Evolutionary conservation across 2,113 vertebrate genomes (phyloP).

Genomic region (Paraplagusia blochii): DNA sequence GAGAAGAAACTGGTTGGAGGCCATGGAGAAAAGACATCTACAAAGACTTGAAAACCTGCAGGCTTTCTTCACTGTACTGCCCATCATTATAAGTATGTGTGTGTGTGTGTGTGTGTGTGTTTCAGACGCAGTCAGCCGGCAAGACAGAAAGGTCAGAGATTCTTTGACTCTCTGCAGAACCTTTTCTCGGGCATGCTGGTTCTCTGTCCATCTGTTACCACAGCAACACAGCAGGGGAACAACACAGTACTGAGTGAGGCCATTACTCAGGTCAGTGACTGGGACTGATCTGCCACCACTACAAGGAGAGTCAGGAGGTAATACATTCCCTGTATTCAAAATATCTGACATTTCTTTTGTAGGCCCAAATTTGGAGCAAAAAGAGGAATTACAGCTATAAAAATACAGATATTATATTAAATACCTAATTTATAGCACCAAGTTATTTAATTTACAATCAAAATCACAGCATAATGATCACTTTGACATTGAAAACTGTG

Average conservation of each 20-base stretch:
- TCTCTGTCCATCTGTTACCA: slow-evolving; percentile 55
- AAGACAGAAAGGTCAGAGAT: slow-evolving; percentile 59
- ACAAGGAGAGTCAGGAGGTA: slow-evolving; percentile 29
- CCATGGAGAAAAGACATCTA: slow-evolving; percentile 12
- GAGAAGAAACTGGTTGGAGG: slow-evolving; percentile 33
- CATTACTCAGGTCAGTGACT: slow-evolving; percentile 66
- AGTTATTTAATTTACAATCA: no score
- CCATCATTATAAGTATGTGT: slow-evolving; percentile 25
- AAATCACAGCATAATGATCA: no score
- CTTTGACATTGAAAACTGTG: no score
- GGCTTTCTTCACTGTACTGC: slow-evolving; percentile 9
- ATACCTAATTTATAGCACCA: no score
- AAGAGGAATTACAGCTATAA: no score
- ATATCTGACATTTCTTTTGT: no score
- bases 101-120: slow-evolving; percentile 8
- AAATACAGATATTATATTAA: no score
- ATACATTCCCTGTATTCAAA: no score
- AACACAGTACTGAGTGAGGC: slow-evolving; percentile 50
- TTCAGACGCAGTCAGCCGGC: slow-evolving; percentile 25
- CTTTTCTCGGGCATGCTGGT: slow-evolving; percentile 43
- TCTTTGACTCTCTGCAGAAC: slow-evolving; percentile 51
- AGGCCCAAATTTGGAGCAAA: no score
- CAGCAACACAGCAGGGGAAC: slow-evolving; percentile 57
- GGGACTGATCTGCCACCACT: slow-evolving; percentile 50
- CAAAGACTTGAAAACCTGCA: slow-evolving; percentile 35